Evolutionary conservation across 2,113 vertebrate genomes (phyloP), one percentile per base, ranked within the genome.

Genomic region (Steatornis caripensis): DNA sequence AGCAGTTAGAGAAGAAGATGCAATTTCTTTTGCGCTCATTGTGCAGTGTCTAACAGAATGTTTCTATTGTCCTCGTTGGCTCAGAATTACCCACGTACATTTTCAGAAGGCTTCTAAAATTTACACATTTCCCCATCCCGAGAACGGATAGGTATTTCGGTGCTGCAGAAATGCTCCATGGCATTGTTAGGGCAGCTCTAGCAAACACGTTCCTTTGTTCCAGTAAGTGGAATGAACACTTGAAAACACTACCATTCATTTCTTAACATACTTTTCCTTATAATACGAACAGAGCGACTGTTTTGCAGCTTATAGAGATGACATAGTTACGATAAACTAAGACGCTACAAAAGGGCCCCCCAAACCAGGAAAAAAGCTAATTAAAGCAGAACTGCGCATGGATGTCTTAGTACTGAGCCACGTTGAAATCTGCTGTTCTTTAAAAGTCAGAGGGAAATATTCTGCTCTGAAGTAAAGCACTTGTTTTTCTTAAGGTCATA

Each of bases 401-500:
- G 34, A 58, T 77, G 34, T 21, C 23, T n/a, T n/a, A n/a, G 75
- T 55, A 57, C 46, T 41, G 64, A 94, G 51, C 48, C 48, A 26
- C 8, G n/a, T 6, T 60, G 61, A 89, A 94, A 75, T 70, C 36
- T 68, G 37, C 54, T 84, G 76, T 80, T 90, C 55, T 94, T 94
- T 94, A 61, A 70, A 95, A 95, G 83, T 75, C 90, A 89, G n/a
- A 93, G 83, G 84, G 61, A 93, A 0, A 1, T 68, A 90, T 93
- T 78, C 83, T 92, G 76, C 75, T 84, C 68, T 84, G 77, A 94
- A 88, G 71, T 88, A 77, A 95, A 83, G 79, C 43, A 24, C 30
- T 92, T 95, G 55, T 87, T 95, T 97, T 88, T 84, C 83, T 87
- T 94, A 96, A 93, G 93, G 93, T 96, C 94, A 87, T 60, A 37